A percentile compares a stretch with the other conserved stretches of the same genome.
Conservation (phyloP, 1,140 invertebrate species). For the Argopecten irradians region DNA sequence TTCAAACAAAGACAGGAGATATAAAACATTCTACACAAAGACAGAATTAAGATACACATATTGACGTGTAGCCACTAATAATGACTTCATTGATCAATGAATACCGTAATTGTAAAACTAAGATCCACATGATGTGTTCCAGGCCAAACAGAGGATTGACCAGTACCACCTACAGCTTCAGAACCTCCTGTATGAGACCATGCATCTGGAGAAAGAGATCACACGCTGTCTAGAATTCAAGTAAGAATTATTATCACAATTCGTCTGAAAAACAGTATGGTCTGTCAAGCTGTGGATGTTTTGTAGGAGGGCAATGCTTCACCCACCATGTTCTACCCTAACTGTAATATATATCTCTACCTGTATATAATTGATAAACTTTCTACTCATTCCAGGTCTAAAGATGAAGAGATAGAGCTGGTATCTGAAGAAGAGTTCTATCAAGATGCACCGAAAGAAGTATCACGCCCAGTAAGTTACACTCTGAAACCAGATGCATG, state of each 20-base stretch:
- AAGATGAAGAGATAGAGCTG: conserved; percentile 94
- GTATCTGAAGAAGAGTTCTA: conserved; percentile 91
- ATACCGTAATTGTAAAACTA: neutral
- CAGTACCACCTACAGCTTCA: conserved; percentile 92
- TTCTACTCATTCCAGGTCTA: conserved; percentile 83
- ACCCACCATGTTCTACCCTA: neutral
- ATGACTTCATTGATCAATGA: neutral
- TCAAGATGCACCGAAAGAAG: conserved; percentile 85
- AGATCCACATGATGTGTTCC: conserved; percentile 35
- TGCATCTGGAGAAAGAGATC: conserved; percentile 95
- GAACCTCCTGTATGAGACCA: conserved; percentile 96
- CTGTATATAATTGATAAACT: neutral
- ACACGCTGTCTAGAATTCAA: conserved; percentile 95
- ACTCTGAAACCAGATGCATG: too few relatives aligned
- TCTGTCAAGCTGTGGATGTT: too few relatives aligned
- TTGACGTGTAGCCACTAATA: neutral
- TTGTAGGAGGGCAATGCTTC: too few relatives aligned
- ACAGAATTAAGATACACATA: neutral
- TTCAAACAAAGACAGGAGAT: neutral
- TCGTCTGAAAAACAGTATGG: neutral
- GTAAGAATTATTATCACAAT: conserved; percentile 77
- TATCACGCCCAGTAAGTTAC: conserved; percentile 85
- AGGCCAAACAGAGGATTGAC: conserved; percentile 92
- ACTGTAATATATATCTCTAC: neutral
- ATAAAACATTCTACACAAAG: neutral